These are phyloP conservation scores for Chitala chitala DNA, from an alignment of 2,113 vertebrate genomes.

Conservation along the genomic window DNA sequence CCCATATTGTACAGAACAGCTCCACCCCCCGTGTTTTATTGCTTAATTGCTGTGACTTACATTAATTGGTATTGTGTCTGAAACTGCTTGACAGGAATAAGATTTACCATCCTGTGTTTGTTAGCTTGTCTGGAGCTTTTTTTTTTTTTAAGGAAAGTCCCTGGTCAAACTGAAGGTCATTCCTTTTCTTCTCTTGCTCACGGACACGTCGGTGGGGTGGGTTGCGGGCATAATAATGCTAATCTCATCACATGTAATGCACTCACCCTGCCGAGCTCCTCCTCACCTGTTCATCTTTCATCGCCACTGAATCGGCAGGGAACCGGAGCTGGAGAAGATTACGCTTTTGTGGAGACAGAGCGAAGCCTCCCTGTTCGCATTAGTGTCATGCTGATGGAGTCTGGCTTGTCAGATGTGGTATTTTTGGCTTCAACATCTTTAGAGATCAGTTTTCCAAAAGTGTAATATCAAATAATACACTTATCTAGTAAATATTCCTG, in stretches of 20 bases:
- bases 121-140: too few relatives aligned
- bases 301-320: neutral
- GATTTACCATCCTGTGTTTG: too few relatives aligned
- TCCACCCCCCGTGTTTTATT: neutral
- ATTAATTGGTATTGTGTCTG: too few relatives aligned
- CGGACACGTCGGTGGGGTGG: neutral
- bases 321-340: neutral
- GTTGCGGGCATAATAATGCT: conserved; percentile 3
- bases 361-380: neutral
- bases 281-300: neutral
- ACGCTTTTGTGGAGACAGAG: neutral
- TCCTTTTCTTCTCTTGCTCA: neutral
- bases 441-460: neutral
- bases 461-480: neutral
- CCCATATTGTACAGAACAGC: too few relatives aligned
- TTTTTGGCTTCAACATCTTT: neutral
- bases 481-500: too few relatives aligned
- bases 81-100: too few relatives aligned
- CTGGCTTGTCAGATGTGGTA: neutral
- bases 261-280: neutral
- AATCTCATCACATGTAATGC: neutral
- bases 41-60: neutral
- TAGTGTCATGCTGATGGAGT: neutral
- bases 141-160: neutral
- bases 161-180: neutral